Base-by-base conservation (phyloP, 2,113 vertebrate genomes). In the Sterna hirundo region DNA sequence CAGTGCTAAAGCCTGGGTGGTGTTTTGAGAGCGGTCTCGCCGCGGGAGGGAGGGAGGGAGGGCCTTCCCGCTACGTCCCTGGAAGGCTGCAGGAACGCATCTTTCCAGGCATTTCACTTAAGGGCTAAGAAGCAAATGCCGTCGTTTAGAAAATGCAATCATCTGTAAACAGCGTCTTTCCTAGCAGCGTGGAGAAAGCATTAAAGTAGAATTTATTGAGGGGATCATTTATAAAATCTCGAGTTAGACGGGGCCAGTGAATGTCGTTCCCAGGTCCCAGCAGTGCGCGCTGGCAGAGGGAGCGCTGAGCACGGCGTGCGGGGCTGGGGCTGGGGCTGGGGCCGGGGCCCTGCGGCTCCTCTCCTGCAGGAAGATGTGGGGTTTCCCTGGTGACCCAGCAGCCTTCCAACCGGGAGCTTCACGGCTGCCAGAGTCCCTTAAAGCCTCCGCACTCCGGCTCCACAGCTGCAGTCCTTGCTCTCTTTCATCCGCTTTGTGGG, bases 221-320 rank as follows among this genome's bases (percentile, higher is more conserved):
- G 36, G 13, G 44, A 23, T 13, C 5, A 19, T 5, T 68, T 49
- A 14, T 20, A 55, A 52, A 5, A 15, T 0, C 14, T 44, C 4
- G 1, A 5, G 51, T 23, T 17, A 58, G 40, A 15, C 1, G 0
- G 30, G 42, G 49, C 29, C 51, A 36, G 52, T 7, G 7, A 29
- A 12, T 11, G 40, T 18, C 38, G 3, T 11, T 30, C 44, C 15
- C 25, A 15, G 32, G 26, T 26, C 30, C 21, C 44, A 13, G 36
- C 6, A 11, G 23, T 0, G 20, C 0, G 2, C 32, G 9, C 3
- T n/a, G 38, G n/a, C 51, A 5, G 3, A 14, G 5, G 6, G 57
- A 52, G 34, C n/a, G 2, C 49, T 8, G 42, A 9, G 75, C 7
- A 29, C 15, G 51, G 21, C 2, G 5, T 25, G n/a, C 3, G 13